Evolutionary conservation across 2,113 vertebrate species (phyloP), one percentile per base, ranked within the genome.

Genomic region (Festucalex cinctus): DNA sequence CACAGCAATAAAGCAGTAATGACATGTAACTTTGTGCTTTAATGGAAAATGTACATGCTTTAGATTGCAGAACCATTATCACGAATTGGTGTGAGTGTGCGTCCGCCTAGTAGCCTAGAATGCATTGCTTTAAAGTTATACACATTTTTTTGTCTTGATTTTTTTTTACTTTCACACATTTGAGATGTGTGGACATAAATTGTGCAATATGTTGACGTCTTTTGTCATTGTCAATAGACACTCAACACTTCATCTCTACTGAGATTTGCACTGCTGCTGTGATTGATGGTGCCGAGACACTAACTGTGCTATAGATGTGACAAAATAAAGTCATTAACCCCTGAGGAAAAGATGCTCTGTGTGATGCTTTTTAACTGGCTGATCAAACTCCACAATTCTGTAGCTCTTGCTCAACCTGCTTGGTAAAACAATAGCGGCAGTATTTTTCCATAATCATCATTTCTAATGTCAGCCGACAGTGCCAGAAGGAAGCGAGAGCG

Each of bases 291-390:
- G 35, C 28, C 70, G 65, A 76, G 73, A 71, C 65, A 74, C 71
- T 84, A 69, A 76, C 68, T 82, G 78, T 83, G 79, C 72, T 86
- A 67, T 84, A 77, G 71, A 77, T 84, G 76, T 90, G 82, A 74
- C 63, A 80, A 80, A 87, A 85, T 88, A 88, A 88, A 88, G 59
- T 67, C 73, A 85, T 83, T 64, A 70, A 41, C 68, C 28, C 75
- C 71, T 65, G 41, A 76, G 49, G 46, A 63, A 69, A 35, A 70
- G 49, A 54, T 67, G 57, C 32, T 32, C 13, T 56, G 13, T 32
- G 14, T 28, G 54, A 6, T 68, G 22, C 53, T 39, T 24, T 60
- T 48, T 26, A 20, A 26, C 8, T 12, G 17, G 46, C 22, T 43
- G 10, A 63, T 41, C 26, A 32, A 57, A 57, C 17, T 10, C 5